phyloP scores from a whole-genome alignment of 1,140 invertebrate species.

The Drosophila serrata region DNA sequence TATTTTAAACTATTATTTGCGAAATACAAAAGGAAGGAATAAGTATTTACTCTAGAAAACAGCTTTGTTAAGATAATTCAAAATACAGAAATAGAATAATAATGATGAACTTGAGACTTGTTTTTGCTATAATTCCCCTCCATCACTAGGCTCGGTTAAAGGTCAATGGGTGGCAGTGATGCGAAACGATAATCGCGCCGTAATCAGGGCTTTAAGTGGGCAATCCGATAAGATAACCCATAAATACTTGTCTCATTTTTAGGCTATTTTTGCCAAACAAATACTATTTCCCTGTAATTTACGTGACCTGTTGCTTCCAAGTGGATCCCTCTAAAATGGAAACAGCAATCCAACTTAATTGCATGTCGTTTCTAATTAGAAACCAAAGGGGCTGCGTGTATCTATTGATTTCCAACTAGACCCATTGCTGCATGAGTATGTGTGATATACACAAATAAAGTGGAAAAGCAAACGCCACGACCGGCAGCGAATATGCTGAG shows the following conservation, averaged over 20 bases:
- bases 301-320: slow-evolving; percentile 25
- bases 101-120: slow-evolving; percentile 1
- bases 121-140: neutral
- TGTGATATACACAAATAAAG: slow-evolving; percentile 29
- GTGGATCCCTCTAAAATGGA: neutral
- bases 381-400: neutral
- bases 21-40: neutral
- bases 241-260: slow-evolving; percentile 25
- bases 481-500: slow-evolving; percentile 44
- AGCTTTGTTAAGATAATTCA: neutral
- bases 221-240: slow-evolving; percentile 49
- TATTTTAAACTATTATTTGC: neutral
- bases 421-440: neutral
- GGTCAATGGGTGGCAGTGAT: slow-evolving; percentile 31
- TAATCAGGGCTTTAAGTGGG: slow-evolving; percentile 37
- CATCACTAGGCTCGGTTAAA: neutral
- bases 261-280: neutral
- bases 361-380: slow-evolving; percentile 30
- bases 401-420: slow-evolving; percentile 33
- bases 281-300: neutral
- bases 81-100: neutral
- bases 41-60: neutral
- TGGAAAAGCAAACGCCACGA: slow-evolving; percentile 37
- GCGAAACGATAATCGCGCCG: slow-evolving; percentile 35
- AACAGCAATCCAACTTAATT: slow-evolving; percentile 3